These are phyloP conservation scores for Acleris cristana DNA, from an alignment of 2,888 invertebrate genomes.

Conservation along the genomic window DNA sequence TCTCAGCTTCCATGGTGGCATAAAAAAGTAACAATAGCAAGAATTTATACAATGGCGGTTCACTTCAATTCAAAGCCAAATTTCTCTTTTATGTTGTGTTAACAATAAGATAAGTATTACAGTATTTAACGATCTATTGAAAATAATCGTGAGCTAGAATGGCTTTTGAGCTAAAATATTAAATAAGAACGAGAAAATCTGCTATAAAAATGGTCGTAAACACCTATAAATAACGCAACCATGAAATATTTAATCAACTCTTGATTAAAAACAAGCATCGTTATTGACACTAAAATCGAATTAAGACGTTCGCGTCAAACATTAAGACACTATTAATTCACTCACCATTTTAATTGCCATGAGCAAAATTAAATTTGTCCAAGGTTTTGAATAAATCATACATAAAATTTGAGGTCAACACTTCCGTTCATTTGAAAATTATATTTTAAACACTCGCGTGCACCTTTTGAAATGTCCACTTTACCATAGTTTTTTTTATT, in stretches of 20 bases:
- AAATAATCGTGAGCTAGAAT: constrained; percentile 4
- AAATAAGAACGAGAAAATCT: background rate
- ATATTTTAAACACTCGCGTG: constrained; percentile 55
- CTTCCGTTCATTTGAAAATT: constrained; percentile 73
- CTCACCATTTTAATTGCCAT: constrained; percentile 82
- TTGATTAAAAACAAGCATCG: constrained; percentile 18
- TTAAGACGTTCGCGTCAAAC: constrained; percentile 33
- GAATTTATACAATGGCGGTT: no score
- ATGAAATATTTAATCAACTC: constrained; percentile 18
- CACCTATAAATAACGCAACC: constrained; percentile 14
- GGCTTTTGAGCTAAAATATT: background rate
- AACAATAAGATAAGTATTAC: constrained; percentile 18
- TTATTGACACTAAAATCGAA: constrained; percentile 29
- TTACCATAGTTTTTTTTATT: constrained; percentile 35
- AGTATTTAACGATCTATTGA: constrained; percentile 27
- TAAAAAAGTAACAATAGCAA: no score
- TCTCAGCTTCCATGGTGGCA: no score
- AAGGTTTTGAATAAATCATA: constrained; percentile 83
- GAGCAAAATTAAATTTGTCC: constrained; percentile 80
- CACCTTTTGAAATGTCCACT: constrained; percentile 47
- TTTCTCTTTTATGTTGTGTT: constrained; percentile 6
- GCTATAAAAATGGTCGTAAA: constrained; percentile 8
- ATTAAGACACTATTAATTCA: constrained; percentile 46
- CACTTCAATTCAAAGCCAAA: no score
- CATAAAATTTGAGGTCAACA: constrained; percentile 77